These are phyloP conservation scores for Bembecia ichneumoniformis DNA, from an alignment of 2,888 invertebrate genomes.

Conservation along the genomic window DNA sequence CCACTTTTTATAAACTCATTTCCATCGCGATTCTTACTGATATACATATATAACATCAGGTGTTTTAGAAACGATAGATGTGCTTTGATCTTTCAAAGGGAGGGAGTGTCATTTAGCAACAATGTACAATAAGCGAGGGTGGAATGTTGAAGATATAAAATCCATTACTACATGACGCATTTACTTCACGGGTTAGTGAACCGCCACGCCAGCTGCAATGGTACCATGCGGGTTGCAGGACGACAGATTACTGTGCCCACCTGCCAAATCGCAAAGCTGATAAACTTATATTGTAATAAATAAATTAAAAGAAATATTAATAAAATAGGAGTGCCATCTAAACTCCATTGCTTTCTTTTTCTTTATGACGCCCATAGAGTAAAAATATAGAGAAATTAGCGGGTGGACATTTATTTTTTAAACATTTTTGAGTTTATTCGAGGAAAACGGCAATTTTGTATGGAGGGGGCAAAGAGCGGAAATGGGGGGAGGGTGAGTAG, in stretches of 20 bases:
- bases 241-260: not conserved
- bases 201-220: conserved; percentile 40
- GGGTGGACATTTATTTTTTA: too few species aligned
- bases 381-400: too few species aligned
- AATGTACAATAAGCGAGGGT: not conserved
- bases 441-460: too few species aligned
- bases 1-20: not conserved
- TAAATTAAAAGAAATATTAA: too few species aligned
- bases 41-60: not conserved
- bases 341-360: too few species aligned
- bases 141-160: conserved; percentile 21
- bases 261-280: not conserved
- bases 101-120: not conserved
- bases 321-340: too few species aligned
- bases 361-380: too few species aligned
- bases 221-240: conserved; percentile 23
- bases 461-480: too few species aligned
- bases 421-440: too few species aligned
- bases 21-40: not conserved
- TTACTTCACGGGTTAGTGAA: conserved; percentile 38
- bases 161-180: conserved; percentile 29
- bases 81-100: not conserved
- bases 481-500: too few species aligned
- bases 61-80: not conserved
- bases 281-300: too few species aligned